Conservation (phyloP, 2,797 vertebrate species). For the Rhinophrynus dorsalis region DNA sequence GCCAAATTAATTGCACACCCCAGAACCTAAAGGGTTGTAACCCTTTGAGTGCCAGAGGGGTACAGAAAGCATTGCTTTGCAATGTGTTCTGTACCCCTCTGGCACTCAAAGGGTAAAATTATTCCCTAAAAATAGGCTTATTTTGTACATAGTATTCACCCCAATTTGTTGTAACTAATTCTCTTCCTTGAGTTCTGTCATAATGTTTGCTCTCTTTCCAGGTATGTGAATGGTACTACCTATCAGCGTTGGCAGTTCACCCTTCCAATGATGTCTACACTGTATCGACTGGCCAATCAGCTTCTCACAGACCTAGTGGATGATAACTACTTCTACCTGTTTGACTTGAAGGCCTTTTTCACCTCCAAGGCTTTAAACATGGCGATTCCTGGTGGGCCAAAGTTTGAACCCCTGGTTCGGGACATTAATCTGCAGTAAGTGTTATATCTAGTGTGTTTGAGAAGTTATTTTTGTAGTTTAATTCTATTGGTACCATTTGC, state of each 20-base stretch:
- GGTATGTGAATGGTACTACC: conserved; percentile 95
- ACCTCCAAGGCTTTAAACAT: conserved; percentile 98
- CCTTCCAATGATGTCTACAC: conserved; percentile 97
- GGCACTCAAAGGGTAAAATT: no score
- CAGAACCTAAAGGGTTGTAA: no score
- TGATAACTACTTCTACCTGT: conserved; percentile 96
- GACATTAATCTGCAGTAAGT: conserved; percentile 98
- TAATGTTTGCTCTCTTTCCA: no score
- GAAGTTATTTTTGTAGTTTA: not conserved
- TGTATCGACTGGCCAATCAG: conserved; percentile 97
- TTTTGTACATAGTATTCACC: no score
- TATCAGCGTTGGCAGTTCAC: conserved; percentile 99
- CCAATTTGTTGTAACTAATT: no score
- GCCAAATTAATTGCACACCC: no score
- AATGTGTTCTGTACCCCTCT: no score
- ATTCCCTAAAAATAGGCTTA: no score
- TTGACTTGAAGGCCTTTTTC: conserved; percentile 97
- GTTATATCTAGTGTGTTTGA: not conserved
- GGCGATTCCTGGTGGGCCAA: conserved; percentile 97
- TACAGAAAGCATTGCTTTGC: no score
- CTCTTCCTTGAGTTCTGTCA: no score
- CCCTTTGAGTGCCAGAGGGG: no score
- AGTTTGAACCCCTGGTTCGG: conserved; percentile 96
- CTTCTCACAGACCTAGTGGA: conserved; percentile 96
- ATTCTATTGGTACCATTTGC: not conserved